These are phyloP conservation scores for Petrocephalus schoutedeni DNA, from an alignment of 2,797 vertebrate species.

Conservation along the genomic window DNA sequence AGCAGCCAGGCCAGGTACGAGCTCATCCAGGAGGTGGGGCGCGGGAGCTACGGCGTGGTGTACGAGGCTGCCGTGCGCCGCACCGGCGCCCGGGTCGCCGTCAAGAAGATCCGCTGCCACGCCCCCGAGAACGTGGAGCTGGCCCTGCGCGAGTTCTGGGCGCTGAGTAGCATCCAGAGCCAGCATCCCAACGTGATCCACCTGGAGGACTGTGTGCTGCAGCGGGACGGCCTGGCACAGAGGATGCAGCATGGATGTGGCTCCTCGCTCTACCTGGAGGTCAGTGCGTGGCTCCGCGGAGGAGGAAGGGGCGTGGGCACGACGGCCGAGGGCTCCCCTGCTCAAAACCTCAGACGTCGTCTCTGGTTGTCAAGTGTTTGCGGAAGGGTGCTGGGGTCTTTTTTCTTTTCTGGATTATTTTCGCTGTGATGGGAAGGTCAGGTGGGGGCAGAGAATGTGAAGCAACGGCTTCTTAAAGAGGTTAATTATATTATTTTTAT, in stretches of 20 bases:
- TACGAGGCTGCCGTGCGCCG: slow-evolving; percentile 89
- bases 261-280: slow-evolving; percentile 91
- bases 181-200: slow-evolving; percentile 97
- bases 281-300: slow-evolving; percentile 40
- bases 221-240: slow-evolving; percentile 88
- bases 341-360: background rate
- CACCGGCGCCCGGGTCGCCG: slow-evolving; percentile 81
- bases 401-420: background rate
- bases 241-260: slow-evolving; percentile 91
- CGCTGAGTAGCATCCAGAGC: slow-evolving; percentile 96
- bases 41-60: slow-evolving; percentile 95
- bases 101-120: slow-evolving; percentile 97
- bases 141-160: slow-evolving; percentile 95
- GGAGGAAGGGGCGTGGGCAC: background rate
- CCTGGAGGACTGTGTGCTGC: slow-evolving; percentile 92
- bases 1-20: slow-evolving; percentile 98
- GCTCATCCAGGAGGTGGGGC: slow-evolving; percentile 97
- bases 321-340: background rate
- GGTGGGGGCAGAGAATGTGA: background rate
- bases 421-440: background rate
- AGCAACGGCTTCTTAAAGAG: background rate
- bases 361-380: background rate
- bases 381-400: background rate
- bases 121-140: slow-evolving; percentile 96
- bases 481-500: background rate